These are phyloP conservation scores for Phalera bucephala DNA, from an alignment of 2,888 invertebrate species.

Conservation along the genomic window DNA sequence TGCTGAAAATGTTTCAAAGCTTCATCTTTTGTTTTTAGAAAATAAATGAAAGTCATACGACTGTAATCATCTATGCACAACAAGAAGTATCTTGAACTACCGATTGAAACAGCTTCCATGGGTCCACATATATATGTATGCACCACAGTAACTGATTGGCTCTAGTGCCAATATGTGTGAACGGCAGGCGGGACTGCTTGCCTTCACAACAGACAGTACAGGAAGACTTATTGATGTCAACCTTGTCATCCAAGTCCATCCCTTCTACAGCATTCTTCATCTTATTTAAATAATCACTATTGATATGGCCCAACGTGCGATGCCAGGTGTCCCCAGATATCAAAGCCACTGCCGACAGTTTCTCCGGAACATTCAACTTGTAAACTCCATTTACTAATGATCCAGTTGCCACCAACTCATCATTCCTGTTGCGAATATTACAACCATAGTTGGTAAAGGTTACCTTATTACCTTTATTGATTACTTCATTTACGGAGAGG, in stretches of 20 bases:
- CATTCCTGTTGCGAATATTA: constrained; percentile 7
- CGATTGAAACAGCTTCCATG: constrained; percentile 19
- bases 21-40: constrained; percentile 16
- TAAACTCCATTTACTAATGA: constrained; percentile 18
- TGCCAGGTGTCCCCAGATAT: constrained; percentile 9
- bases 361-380: constrained; percentile 6
- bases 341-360: not conserved
- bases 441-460: constrained; percentile 10
- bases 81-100: constrained; percentile 27
- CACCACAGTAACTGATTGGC: not conserved
- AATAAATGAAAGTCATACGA: constrained; percentile 12
- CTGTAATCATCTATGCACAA: constrained; percentile 17
- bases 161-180: constrained; percentile 2
- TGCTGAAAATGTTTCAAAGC: constrained; percentile 11
- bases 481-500: constrained; percentile 23
- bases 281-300: constrained; percentile 14
- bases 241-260: constrained; percentile 8
- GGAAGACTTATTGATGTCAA: constrained; percentile 8
- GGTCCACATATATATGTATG: constrained; percentile 14
- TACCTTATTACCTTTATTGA: constrained; percentile 21
- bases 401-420: constrained; percentile 11
- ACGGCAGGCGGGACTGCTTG: constrained; percentile 20
- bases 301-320: constrained; percentile 17
- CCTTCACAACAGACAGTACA: constrained; percentile 24
- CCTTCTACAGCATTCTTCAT: constrained; percentile 21